Base-by-base conservation (phyloP, 1,140 invertebrate genomes). In the Pogonomyrmex californicus region DNA sequence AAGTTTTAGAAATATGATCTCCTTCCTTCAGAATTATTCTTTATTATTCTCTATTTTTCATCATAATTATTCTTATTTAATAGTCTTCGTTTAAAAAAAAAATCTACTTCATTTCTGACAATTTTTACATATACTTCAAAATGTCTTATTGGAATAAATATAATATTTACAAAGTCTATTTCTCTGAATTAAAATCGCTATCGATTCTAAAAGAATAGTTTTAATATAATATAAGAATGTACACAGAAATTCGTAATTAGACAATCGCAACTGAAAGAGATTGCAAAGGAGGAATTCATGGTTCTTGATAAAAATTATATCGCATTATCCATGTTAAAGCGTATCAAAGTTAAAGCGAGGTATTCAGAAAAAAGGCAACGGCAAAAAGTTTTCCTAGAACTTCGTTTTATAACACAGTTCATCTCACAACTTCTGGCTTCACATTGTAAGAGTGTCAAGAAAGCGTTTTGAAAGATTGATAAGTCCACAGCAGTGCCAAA, bases 391-490 rank as follows among this genome's bases (percentile, higher is more conserved):
- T 78, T 65, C 49, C 38, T 10, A 38, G 49, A 54, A 54, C 70
- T 41, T 56, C 12, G 71, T 75, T 56, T 73, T 75, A 41, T 58
- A 75, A 38, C 51, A 41, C 12, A 56, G 17, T 75, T 10, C n/a
- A 75, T 75, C 71, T 58, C 33, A 33, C 51, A 58, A 75, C 51
- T 51, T 51, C 47, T 54, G 30, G n/a, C 41, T 47, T 47, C 44
- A 38, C 49, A 14, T n/a, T 41, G 41, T 1, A 33, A 10, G 6
- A 14, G 5, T 7, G 30, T 47, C 12, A 44, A 44, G 38, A 41
- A 76, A n/a, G 44, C 12, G 7, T n/a, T 82, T 38, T 81, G 3
- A 70, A 81, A 23, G 49, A 83, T 75, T 60, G 51, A 83, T 60
- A 83, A 60, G 41, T n/a, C 10, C 14, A 17, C 9, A 44, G 49